Conservation (phyloP, 1,140 invertebrate genomes). For the Fopius arisanus region DNA sequence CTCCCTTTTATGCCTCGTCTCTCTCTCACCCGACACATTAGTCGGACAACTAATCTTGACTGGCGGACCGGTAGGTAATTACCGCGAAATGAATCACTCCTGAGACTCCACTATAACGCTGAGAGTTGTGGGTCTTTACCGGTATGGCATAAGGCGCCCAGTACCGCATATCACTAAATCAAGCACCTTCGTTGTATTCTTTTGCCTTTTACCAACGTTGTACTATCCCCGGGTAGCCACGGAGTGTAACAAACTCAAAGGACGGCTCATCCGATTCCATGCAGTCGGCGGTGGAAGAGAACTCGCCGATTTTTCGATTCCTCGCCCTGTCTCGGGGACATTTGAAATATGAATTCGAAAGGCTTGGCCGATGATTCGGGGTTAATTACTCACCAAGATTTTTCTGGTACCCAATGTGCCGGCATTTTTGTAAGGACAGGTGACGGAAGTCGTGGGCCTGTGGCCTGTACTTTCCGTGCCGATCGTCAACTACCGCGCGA, state of each 20-base stretch:
- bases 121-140: conserved; percentile 22
- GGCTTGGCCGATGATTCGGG: neutral
- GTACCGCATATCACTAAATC: conserved; percentile 36
- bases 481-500: too few species aligned
- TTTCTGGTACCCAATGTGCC: neutral
- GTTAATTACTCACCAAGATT: neutral
- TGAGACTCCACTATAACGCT: conserved; percentile 1
- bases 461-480: too few species aligned
- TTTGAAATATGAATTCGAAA: too few species aligned
- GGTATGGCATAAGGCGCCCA: conserved; percentile 32
- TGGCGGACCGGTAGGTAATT: conserved; percentile 52
- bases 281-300: neutral
- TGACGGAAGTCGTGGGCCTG: too few species aligned
- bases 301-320: too few species aligned
- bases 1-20: neutral
- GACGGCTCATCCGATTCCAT: neutral
- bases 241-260: neutral
- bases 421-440: too few species aligned
- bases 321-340: too few species aligned
- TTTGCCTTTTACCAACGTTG: neutral
- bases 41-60: conserved; percentile 47
- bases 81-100: conserved; percentile 56
- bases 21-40: conserved; percentile 28
- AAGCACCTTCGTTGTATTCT: conserved; percentile 5
- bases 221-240: neutral